Evolutionary conservation across 2,888 invertebrate genomes (phyloP), one percentile per base, ranked within the genome.

Genomic region (Busseola fusca): DNA sequence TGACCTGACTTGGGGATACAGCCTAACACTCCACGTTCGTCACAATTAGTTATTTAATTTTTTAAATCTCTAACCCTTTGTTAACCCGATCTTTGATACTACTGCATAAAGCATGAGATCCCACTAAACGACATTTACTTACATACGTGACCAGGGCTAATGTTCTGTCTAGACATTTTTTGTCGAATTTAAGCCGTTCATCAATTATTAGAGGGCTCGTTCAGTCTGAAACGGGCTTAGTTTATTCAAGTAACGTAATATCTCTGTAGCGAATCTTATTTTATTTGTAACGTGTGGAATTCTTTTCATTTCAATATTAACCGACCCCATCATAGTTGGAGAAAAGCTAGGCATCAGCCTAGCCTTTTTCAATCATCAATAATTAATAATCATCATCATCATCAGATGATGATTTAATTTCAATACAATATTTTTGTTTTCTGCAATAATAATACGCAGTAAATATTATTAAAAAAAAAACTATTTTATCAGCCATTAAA

Each of bases 141-240:
- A 63, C 64, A 78, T 78, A 69, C 10, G 74, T 67, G 34, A 78
- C 54, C 25, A 42, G 40, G 16, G 40, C 64, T 78, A 74, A 74
- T 74, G 70, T 63, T 16, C 21, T 14, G 68, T 79, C 78, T 75
- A 64, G 71, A 79, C 75, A 62, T 64, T 79, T 74, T 78, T 74
- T 62, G 52, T 74, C 30, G 66, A 45, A 54, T 68, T 59, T 27
- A 59, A 57, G 25, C 25, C 9, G 27, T 40, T 48, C 16, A 72
- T 77, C 64, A 69, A 78, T 70, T 70, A 74, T 78, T 78, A 27
- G 3, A 42, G 18, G 30, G 12, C 7, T 50, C n/a, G 21, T 72
- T 27, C 12, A 34, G 40, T 52, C 40, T 60, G 52, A 60, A 64
- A 27, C 56, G 30, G 60, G 64, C 30, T 54, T 42, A 27, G 21